Base-by-base conservation (phyloP, 2,797 vertebrate species). In the Sorex maritimensis region DNA sequence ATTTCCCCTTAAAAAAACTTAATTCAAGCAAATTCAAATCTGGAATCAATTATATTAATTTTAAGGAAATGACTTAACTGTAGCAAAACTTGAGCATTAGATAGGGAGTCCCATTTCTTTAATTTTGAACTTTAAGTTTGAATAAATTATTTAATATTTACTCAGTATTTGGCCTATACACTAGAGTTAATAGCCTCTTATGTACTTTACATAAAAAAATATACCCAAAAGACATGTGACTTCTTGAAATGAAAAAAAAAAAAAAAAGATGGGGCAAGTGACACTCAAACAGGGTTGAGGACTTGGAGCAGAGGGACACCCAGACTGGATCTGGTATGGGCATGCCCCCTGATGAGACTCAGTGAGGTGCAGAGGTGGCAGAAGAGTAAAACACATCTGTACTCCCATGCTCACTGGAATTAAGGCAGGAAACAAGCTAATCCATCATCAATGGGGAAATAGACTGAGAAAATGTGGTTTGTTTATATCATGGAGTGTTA, bases 1-100 rank as follows among this genome's bases (percentile, higher is more conserved):
- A 34, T 81, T 24, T 55, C 88, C 61, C 69, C 81, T 89, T 61
- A 8, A 49, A 83, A 93, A 68, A 90, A 58, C 55, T 63, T 68
- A 88, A 73, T 17, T 82, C 10, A 49, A 75, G 38, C 24, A 90
- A 61, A 81, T n/a, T 95, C 78, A 81, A 80, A 75, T 67, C 28
- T 83, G 41, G 38, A 21, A 68, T 4, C 73, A 87, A 15, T 4
- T 75, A 90, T 24, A 34, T 0, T 81, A 58, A 49, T 73, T 81
- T 91, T 69, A 87, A 69, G 28, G 65, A 92, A 96, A 75, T 41
- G 55, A 72, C 52, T n/a, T 90, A 93, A 90, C 26, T 17, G 46
- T 2, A 1, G 13, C 46, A 65, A 52, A 46, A 84, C 23, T 55
- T 5, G 17, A 74, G 30, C 13, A 87, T 38, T 24, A 58, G 24